Percentiles rank a stretch among this genome's conserved stretches.
phyloP scores from a whole-genome alignment of 2,113 vertebrate genomes.

The Grus americana region DNA sequence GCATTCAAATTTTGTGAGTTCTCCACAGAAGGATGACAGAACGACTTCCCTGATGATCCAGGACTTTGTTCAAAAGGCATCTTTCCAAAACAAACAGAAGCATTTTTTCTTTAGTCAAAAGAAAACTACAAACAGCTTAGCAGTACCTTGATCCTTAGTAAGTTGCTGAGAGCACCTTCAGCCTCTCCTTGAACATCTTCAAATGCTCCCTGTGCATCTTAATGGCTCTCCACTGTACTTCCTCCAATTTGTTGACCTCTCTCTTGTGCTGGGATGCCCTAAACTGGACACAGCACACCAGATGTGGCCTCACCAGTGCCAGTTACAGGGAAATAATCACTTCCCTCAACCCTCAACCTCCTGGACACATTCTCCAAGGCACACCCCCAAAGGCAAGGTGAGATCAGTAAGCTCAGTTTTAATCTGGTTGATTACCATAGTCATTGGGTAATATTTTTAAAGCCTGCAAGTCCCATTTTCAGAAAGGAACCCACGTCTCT shows the following conservation, averaged over 20 bases:
- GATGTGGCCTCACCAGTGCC: not conserved
- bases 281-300: not conserved
- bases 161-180: not conserved
- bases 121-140: not conserved
- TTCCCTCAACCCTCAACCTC: not conserved
- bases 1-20: not conserved
- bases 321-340: not conserved
- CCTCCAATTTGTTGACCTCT: not conserved
- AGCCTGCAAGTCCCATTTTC: not conserved
- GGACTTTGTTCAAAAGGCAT: not conserved
- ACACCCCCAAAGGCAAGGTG: not conserved
- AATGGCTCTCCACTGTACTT: not conserved
- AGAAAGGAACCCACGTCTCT: not conserved
- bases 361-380: not conserved
- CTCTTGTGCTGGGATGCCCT: not conserved
- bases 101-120: not conserved
- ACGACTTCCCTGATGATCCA: not conserved
- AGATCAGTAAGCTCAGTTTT: not conserved
- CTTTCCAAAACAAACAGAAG: not conserved
- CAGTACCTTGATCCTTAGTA: not conserved
- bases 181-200: not conserved
- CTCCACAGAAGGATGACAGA: not conserved
- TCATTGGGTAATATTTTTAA: not conserved
- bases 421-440: not conserved
- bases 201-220: not conserved